phyloP scores from a whole-genome alignment of 2,113 vertebrate genomes.

The Ctenodactylus gundi region DNA sequence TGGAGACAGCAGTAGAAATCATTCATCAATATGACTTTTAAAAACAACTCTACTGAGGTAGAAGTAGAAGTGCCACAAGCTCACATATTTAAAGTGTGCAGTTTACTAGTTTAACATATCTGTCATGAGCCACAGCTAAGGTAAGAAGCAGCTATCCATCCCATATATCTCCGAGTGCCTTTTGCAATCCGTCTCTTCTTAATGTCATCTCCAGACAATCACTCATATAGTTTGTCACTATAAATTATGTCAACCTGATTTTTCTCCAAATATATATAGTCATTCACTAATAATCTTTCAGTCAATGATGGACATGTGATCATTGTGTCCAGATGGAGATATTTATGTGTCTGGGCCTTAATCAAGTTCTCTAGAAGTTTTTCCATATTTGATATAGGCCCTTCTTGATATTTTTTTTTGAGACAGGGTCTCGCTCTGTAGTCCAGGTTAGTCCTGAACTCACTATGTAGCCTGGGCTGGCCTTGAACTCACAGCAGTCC shows the following conservation, averaged over 20 bases:
- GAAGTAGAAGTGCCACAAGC: not conserved
- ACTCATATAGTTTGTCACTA: not conserved
- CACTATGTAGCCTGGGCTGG: no score
- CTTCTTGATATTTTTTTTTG: no score
- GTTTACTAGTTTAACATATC: not conserved
- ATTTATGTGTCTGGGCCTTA: no score
- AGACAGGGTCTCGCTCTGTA: no score
- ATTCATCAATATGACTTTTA: no score
- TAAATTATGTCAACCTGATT: not conserved
- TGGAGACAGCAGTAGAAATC: not conserved
- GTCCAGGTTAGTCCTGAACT: no score
- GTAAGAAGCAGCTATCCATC: not conserved
- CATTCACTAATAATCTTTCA: not conserved
- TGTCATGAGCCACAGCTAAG: not conserved
- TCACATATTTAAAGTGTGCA: not conserved
- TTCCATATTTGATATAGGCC: no score
- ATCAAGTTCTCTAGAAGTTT: no score
- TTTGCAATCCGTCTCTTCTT: not conserved
- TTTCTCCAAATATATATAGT: not conserved
- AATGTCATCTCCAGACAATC: not conserved
- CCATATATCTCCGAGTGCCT: not conserved
- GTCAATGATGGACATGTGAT: not conserved
- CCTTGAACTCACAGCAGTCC: no score
- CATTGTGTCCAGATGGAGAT: no score
- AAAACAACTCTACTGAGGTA: not conserved